Conservation (phyloP, 2,888 invertebrate species). For the Amphimallon solstitiale region DNA sequence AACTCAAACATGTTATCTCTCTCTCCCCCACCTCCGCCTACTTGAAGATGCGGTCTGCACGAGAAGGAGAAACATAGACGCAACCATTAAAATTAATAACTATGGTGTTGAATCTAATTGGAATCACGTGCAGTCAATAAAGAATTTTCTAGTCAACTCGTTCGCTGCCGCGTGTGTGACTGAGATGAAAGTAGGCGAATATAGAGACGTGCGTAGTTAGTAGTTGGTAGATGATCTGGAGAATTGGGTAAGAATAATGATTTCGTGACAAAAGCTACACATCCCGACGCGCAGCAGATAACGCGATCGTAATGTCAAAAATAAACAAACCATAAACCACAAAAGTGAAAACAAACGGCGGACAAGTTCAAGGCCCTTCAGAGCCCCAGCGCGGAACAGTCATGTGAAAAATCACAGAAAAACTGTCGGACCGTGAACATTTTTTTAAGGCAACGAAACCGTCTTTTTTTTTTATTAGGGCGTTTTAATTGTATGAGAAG, state of each 20-base stretch:
- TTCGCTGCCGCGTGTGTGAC: not conserved
- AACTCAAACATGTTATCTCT: not conserved
- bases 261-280: conserved; percentile 17
- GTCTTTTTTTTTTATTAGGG: not conserved
- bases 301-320: conserved; percentile 1
- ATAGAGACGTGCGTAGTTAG: not conserved
- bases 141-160: not conserved
- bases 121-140: conserved; percentile 14
- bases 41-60: not conserved
- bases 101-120: conserved; percentile 7
- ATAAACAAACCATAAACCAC: conserved; percentile 13
- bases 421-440: conserved; percentile 23
- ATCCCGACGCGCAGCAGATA: not conserved
- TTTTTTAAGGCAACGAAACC: conserved; percentile 16
- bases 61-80: not conserved
- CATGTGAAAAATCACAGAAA: conserved; percentile 25
- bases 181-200: not conserved
- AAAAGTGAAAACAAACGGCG: conserved; percentile 26
- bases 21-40: not conserved
- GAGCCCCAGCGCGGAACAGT: conserved; percentile 15
- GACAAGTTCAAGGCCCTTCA: conserved; percentile 26
- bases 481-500: conserved; percentile 1
- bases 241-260: conserved; percentile 16
- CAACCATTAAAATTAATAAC: conserved; percentile 28
- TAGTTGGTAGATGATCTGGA: not conserved